Percentiles rank a stretch among this genome's conserved stretches.
Evolutionary conservation across 1,140 invertebrate species (phyloP).

Genomic region (Drosophila novamexicana): DNA sequence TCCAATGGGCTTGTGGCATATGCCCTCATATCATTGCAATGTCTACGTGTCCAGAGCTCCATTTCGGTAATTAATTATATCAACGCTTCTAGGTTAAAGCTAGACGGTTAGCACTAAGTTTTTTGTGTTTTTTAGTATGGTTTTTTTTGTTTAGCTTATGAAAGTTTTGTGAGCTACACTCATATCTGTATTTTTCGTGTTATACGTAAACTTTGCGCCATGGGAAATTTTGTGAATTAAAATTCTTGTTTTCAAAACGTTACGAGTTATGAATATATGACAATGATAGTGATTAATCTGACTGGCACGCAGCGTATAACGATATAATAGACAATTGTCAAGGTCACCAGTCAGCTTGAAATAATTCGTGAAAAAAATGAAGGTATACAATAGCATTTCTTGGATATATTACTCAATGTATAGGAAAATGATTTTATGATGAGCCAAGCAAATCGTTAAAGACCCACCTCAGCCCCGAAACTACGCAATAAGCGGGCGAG

Average conservation of each 20-base stretch:
- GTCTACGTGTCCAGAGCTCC: slow-evolving; percentile 58
- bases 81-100: slow-evolving; percentile 23
- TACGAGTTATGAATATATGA: not conserved
- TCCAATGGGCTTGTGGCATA: not conserved
- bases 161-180: slow-evolving; percentile 5
- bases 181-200: slow-evolving; percentile 58
- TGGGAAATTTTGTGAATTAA: slow-evolving; percentile 52
- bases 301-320: slow-evolving; percentile 15
- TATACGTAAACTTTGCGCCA: slow-evolving; percentile 19
- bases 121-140: slow-evolving; percentile 23
- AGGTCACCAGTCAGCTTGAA: slow-evolving; percentile 17
- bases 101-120: slow-evolving; percentile 44
- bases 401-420: not conserved
- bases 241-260: slow-evolving; percentile 3
- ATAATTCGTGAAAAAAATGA: not conserved
- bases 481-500: not conserved
- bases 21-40: slow-evolving; percentile 61
- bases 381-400: not conserved
- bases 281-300: slow-evolving; percentile 23
- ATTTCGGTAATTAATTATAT: slow-evolving; percentile 44
- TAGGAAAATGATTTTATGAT: not conserved
- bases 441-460: too few relatives aligned
- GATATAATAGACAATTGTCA: slow-evolving; percentile 15
- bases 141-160: slow-evolving; percentile 7
- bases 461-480: not conserved